Percentiles rank a stretch among this genome's conserved stretches.
These are phyloP conservation scores for Atherinosoma microstoma DNA, from an alignment of 2,797 vertebrate species.

Conservation along the genomic window DNA sequence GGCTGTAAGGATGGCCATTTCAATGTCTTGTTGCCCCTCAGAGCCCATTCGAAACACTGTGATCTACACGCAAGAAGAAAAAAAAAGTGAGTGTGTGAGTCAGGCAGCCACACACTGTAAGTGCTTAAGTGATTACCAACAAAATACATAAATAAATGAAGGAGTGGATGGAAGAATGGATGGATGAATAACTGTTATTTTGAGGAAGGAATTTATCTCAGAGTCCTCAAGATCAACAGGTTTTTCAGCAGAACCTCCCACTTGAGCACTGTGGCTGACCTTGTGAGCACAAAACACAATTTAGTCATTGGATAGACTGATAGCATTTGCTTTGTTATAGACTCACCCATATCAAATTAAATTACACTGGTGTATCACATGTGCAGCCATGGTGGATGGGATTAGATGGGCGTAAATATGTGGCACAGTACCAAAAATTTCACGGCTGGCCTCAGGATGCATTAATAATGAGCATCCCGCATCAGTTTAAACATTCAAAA, in stretches of 20 bases:
- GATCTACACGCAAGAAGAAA: constrained; percentile 82
- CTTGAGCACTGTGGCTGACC: constrained; percentile 33
- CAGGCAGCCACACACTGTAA: neutral
- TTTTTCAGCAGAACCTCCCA: constrained; percentile 24
- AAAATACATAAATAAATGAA: constrained; percentile 15
- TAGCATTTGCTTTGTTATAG: constrained; percentile 61
- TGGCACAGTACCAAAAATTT: constrained; percentile 50
- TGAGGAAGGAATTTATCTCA: constrained; percentile 6
- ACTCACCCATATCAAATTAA: constrained; percentile 63
- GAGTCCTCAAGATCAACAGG: neutral
- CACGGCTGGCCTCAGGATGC: constrained; percentile 42
- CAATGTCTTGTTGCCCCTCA: constrained; percentile 95
- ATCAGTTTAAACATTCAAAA: constrained; percentile 34
- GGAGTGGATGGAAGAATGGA: neutral
- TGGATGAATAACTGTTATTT: neutral
- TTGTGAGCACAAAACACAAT: constrained; percentile 33
- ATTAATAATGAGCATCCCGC: constrained; percentile 51
- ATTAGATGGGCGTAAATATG: constrained; percentile 69
- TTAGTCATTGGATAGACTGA: constrained; percentile 38
- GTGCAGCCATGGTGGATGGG: constrained; percentile 64
- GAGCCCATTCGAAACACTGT: constrained; percentile 98
- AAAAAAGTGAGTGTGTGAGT: neutral
- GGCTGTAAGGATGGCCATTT: constrained; percentile 98
- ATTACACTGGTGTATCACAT: constrained; percentile 74
- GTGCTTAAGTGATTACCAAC: neutral